Conservation (phyloP, 2,888 invertebrate genomes). For the Cryptocheilus praepositus region DNA sequence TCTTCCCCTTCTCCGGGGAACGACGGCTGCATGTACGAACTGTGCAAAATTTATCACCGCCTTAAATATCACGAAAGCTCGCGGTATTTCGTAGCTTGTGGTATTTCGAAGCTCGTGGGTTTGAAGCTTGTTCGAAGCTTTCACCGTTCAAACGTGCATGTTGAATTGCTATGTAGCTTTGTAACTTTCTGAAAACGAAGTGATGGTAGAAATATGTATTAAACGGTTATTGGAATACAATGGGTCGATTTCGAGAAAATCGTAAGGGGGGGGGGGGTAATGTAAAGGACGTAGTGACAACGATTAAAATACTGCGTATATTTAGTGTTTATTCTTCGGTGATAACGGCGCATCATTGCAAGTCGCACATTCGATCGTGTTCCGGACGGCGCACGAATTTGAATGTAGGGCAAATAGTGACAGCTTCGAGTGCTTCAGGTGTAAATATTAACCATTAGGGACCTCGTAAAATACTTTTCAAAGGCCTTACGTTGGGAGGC, state of each 20-base stretch:
- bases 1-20: slow-evolving; percentile 16
- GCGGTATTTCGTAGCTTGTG: slow-evolving; percentile 13
- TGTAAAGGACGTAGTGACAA: slow-evolving; percentile 39
- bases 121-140: slow-evolving; percentile 30
- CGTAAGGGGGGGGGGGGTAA: too few species aligned
- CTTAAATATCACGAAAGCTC: slow-evolving; percentile 31
- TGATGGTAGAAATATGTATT: neutral
- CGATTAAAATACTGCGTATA: slow-evolving; percentile 63
- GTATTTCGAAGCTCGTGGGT: slow-evolving; percentile 18
- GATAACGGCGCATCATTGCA: slow-evolving; percentile 57
- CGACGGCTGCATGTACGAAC: slow-evolving; percentile 18
- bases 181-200: slow-evolving; percentile 21
- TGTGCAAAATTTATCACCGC: slow-evolving; percentile 31
- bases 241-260: too few species aligned
- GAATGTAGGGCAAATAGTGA: slow-evolving; percentile 39
- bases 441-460: slow-evolving; percentile 60
- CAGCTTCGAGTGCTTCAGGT: slow-evolving; percentile 61
- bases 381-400: too few species aligned
- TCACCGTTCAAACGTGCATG: slow-evolving; percentile 18
- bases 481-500: slow-evolving; percentile 57
- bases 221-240: too few species aligned
- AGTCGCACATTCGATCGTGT: slow-evolving; percentile 30
- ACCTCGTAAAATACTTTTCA: slow-evolving; percentile 56
- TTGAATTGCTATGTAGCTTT: slow-evolving; percentile 21
- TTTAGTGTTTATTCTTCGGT: slow-evolving; percentile 57